Evolutionary conservation across 2,888 invertebrate genomes (phyloP).

Genomic region (Athetis lepigone): DNA sequence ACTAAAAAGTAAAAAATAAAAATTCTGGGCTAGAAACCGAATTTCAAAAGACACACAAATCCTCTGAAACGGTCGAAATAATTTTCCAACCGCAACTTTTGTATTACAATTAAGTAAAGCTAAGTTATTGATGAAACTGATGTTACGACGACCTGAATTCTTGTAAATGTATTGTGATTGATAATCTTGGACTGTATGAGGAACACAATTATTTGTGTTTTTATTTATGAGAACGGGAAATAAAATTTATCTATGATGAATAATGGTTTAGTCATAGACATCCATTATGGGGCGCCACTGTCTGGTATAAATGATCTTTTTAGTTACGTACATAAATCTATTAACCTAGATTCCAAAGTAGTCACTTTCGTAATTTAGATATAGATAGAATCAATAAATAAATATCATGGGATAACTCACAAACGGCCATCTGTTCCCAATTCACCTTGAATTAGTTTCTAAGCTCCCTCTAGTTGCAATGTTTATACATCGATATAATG

Average conservation of each 20-base stretch:
- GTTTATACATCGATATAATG: too few species aligned
- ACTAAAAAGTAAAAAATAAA: conserved; percentile 15
- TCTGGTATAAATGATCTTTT: background rate
- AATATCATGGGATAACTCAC: too few species aligned
- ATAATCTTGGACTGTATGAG: conserved; percentile 6
- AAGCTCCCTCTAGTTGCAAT: too few species aligned
- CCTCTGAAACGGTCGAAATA: conserved; percentile 24
- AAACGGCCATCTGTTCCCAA: too few species aligned
- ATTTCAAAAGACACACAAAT: too few species aligned
- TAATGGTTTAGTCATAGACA: background rate
- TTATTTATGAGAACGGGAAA: background rate
- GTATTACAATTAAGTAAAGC: conserved; percentile 38
- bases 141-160: conserved; percentile 31
- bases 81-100: conserved; percentile 56
- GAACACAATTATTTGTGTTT: conserved; percentile 4
- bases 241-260: conserved; percentile 1
- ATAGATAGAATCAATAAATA: too few species aligned
- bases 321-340: too few species aligned
- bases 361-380: too few species aligned
- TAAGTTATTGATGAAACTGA: conserved; percentile 48
- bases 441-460: too few species aligned
- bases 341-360: too few species aligned
- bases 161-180: conserved; percentile 49
- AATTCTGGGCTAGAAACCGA: too few species aligned
- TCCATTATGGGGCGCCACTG: background rate